Evolutionary conservation across 2,888 invertebrate genomes (phyloP).

Genomic region (Tetragonula carbonaria): DNA sequence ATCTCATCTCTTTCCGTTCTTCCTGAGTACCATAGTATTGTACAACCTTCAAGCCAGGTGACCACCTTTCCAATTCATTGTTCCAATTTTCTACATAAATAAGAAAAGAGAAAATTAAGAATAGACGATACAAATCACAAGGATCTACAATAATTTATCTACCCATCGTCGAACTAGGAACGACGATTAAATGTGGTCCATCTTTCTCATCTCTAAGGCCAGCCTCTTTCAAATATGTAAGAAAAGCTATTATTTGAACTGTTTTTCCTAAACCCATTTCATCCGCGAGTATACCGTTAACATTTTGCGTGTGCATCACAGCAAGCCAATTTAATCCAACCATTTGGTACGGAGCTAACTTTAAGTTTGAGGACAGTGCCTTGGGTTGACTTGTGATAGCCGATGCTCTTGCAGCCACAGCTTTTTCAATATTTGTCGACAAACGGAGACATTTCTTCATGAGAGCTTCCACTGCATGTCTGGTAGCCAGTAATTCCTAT

Average conservation of each 20-base stretch:
- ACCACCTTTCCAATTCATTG: conserved; percentile 91
- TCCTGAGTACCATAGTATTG: conserved; percentile 96
- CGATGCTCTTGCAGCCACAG: conserved; percentile 90
- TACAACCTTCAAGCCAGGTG: conserved; percentile 91
- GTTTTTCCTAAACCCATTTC: conserved; percentile 99
- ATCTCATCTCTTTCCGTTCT: conserved; percentile 91
- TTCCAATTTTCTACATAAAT: conserved; percentile 91
- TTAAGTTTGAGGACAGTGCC: conserved; percentile 87
- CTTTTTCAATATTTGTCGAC: conserved; percentile 91
- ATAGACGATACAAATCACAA: background rate
- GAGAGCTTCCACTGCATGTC: conserved; percentile 91
- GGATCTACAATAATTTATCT: conserved; percentile 63
- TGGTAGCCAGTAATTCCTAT: conserved; percentile 87
- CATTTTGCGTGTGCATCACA: conserved; percentile 93
- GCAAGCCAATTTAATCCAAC: conserved; percentile 97
- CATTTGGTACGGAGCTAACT: conserved; percentile 93
- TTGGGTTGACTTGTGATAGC: conserved; percentile 91
- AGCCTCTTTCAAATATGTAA: conserved; percentile 94
- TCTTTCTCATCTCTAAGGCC: conserved; percentile 85
- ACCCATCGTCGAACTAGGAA: conserved; percentile 98
- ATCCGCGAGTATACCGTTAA: conserved; percentile 98
- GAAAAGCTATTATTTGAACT: conserved; percentile 96
- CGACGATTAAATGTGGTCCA: conserved; percentile 96
- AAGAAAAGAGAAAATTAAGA: background rate
- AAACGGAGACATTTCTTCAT: conserved; percentile 94